Evolutionary conservation across 2,113 vertebrate genomes (phyloP), one percentile per base, ranked within the genome.

Genomic region (Acinonyx jubatus): DNA sequence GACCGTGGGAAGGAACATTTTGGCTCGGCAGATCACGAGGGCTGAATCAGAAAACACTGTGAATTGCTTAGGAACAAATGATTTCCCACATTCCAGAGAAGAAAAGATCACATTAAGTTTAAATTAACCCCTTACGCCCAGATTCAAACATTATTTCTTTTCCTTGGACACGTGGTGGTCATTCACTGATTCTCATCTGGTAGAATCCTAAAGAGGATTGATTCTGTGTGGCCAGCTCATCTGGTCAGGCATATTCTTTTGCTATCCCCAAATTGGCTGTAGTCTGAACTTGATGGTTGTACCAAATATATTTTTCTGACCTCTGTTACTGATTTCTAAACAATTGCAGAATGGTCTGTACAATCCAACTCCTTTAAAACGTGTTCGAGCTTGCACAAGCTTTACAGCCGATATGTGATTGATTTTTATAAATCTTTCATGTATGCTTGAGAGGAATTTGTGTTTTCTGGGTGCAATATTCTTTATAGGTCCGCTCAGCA

Each of bases 241-340:
- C 69, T 4, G 15, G 0, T 4, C 27, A 57, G 25, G 5, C 65
- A 63, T 1, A 0, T 50, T 36, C 48, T 48, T 48, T 74, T 31
- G 31, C 68, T 50, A 25, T 78, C 57, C 19, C 55, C 38, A 29
- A 88, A 73, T 63, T 52, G 23, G 38, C 33, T 1, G 25, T 38
- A 78, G 41, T 85, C 82, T 48, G 61, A 95, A 79, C 12, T 65
- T 7, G 0, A 71, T 33, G 21, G 23, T 63, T 66, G 27, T 33
- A 57, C 45, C 69, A 45, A 33, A 76, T 25, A 5, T 18, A 31
- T 52, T 86, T 94, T 80, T 33, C 61, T 66, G 73, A 69, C 31
- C 21, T 96, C 57, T 86, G 16, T 74, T 76, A 84, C 33, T 94
- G 76, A 89, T 94, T 95, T 69, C 50, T 85, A 88, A 69, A 69